Evolutionary conservation across 2,888 invertebrate species (phyloP).

Genomic region (Punctoribates punctum): DNA sequence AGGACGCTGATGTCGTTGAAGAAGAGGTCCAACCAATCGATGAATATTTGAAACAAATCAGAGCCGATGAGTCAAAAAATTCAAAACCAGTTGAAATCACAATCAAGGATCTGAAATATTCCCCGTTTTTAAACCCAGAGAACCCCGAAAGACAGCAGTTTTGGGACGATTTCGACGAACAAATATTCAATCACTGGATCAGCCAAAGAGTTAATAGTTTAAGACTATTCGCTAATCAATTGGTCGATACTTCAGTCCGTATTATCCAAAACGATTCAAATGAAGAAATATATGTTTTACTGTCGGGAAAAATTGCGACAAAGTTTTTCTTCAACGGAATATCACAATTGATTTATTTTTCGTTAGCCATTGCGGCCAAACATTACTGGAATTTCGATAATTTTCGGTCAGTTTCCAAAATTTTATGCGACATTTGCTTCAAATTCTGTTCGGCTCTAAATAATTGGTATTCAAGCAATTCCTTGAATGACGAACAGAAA

Average conservation of each 20-base stretch:
- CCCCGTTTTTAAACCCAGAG: not conserved
- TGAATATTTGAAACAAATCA: not conserved
- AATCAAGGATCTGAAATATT: not conserved
- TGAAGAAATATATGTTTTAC: not conserved
- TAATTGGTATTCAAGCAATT: no score
- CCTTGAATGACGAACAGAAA: not conserved
- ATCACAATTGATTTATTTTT: constrained; percentile 13
- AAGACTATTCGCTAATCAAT: not conserved
- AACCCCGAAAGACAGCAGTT: no score
- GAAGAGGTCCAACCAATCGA: not conserved
- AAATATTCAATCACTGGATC: not conserved
- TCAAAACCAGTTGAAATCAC: not conserved
- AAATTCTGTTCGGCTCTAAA: no score
- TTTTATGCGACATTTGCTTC: not conserved
- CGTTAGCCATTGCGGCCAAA: not conserved
- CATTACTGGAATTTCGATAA: not conserved
- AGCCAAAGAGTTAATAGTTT: not conserved
- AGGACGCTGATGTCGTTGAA: no score
- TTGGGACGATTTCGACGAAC: not conserved
- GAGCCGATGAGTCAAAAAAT: not conserved
- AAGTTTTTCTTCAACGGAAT: constrained; percentile 9
- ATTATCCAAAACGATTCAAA: no score
- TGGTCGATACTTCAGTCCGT: no score
- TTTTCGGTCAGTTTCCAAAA: not conserved
- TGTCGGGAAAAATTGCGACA: not conserved